Base-by-base conservation (phyloP, 2,797 vertebrate genomes). In the Aplochiton taeniatus region DNA sequence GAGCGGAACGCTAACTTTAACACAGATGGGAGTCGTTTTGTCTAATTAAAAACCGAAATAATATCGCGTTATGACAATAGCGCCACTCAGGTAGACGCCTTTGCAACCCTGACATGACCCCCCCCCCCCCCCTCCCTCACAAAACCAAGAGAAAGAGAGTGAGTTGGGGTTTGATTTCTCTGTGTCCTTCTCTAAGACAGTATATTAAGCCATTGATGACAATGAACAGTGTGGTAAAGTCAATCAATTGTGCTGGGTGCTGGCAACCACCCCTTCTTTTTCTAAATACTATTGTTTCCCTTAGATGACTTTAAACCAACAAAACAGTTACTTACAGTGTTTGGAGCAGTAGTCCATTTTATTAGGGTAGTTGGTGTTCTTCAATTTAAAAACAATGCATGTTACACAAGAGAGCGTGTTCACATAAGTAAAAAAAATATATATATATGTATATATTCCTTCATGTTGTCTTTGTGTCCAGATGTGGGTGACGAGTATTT, bases 21-120 rank as follows among this genome's bases (percentile, higher is more conserved):
- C 87, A 91, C 95, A 95, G 90, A 94, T 95, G 95, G 94, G 81
- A 96, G 88, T 92, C 87, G 95, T 96, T 95, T 94, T 83, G 86
- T 83, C 88, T 89, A 89, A 94, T 95, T 95, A 95, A 93, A 93
- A 94, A 89, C 86, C 89, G 90, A 95, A 95, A 95, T 93, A 95
- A 94, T 90, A 94, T 69, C 11, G 64, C 76, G 85, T 75, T 84
- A 80, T 83, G 80, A 92, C 93, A 94, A 91, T 89, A 91, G 64
- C 68, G 69, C 77, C 82, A 82, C 70, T 76, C 44, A 49, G 76
- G 66, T 43, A 47, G 76, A 66, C 69, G 81, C 77, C 86, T 88
- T 72, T 6, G 69, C 67, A 81, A 63, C 78, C 76, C 65, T 76
- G 63, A 76, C 54, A 79, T 73, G 63, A 53, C 68, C 74, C 66